Conservation (phyloP, 2,797 vertebrate genomes). For the Echiichthys vipera region DNA sequence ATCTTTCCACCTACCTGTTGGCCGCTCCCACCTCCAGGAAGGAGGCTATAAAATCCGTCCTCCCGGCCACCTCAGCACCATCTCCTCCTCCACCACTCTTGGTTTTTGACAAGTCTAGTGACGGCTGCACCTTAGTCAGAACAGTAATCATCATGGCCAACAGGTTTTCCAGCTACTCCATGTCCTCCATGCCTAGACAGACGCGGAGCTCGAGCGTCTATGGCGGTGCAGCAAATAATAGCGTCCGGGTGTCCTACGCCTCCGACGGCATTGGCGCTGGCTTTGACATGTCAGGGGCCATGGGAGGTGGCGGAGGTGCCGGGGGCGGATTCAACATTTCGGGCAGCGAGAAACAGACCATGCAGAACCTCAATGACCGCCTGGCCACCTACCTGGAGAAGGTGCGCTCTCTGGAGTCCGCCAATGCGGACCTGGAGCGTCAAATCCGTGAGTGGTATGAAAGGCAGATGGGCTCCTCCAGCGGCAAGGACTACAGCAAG, state of each 20-base stretch:
- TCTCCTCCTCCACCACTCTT: slow-evolving; percentile 23
- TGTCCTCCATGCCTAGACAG: slow-evolving; percentile 19
- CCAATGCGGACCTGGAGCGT: slow-evolving; percentile 83
- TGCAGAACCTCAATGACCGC: slow-evolving; percentile 97
- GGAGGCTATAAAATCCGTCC: slow-evolving; percentile 48
- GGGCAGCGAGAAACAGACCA: slow-evolving; percentile 88
- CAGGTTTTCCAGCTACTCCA: slow-evolving; percentile 14
- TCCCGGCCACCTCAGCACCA: slow-evolving; percentile 22
- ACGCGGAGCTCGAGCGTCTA: slow-evolving; percentile 54
- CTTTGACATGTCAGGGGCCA: slow-evolving; percentile 46
- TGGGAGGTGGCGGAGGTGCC: background rate
- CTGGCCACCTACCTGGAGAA: slow-evolving; percentile 91
- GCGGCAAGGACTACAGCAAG: slow-evolving; percentile 78
- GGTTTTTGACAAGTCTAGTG: background rate
- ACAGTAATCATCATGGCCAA: slow-evolving; percentile 48
- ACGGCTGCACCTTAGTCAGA: background rate
- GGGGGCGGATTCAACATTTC: background rate
- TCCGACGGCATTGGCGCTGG: slow-evolving; percentile 28
- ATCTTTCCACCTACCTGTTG: slow-evolving; percentile 24
- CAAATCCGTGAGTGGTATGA: slow-evolving; percentile 86
- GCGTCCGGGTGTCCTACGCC: slow-evolving; percentile 68
- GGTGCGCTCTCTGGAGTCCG: slow-evolving; percentile 83
- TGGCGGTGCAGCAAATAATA: slow-evolving; percentile 56
- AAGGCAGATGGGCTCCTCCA: slow-evolving; percentile 60
- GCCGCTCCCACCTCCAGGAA: slow-evolving; percentile 48